Evolutionary conservation across 2,797 vertebrate species (phyloP).

Genomic region (Poeciliopsis turneri): DNA sequence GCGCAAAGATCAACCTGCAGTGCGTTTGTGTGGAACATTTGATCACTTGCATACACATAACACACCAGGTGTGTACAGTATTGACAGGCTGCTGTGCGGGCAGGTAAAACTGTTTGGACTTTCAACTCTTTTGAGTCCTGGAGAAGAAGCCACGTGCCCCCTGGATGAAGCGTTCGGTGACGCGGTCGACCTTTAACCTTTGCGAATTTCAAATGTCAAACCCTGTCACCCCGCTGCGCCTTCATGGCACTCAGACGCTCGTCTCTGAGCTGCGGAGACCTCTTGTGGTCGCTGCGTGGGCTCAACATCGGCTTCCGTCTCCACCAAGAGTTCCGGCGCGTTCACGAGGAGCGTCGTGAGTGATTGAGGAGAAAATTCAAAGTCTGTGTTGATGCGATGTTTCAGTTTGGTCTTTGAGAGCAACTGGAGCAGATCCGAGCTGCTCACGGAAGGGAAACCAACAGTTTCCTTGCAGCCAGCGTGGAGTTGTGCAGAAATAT

Average conservation of each 20-base stretch:
- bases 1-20: not conserved
- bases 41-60: not conserved
- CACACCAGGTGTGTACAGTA: not conserved
- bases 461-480: not conserved
- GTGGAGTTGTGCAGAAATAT: not conserved
- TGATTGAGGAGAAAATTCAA: not conserved
- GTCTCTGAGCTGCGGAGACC: conserved; percentile 51
- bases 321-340: not conserved
- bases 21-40: not conserved
- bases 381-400: not conserved
- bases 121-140: conserved; percentile 15
- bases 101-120: conserved; percentile 21
- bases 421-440: not conserved
- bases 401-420: not conserved
- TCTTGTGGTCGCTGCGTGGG: conserved; percentile 47
- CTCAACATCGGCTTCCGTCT: not conserved
- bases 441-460: not conserved
- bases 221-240: conserved; percentile 18
- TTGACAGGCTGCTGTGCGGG: not conserved
- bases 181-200: conserved; percentile 30
- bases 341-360: not conserved
- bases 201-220: conserved; percentile 28
- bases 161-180: not conserved
- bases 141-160: conserved; percentile 1
- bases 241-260: not conserved